Conservation (phyloP, 2,888 invertebrate genomes). For the Drosophila nigricruria region DNA sequence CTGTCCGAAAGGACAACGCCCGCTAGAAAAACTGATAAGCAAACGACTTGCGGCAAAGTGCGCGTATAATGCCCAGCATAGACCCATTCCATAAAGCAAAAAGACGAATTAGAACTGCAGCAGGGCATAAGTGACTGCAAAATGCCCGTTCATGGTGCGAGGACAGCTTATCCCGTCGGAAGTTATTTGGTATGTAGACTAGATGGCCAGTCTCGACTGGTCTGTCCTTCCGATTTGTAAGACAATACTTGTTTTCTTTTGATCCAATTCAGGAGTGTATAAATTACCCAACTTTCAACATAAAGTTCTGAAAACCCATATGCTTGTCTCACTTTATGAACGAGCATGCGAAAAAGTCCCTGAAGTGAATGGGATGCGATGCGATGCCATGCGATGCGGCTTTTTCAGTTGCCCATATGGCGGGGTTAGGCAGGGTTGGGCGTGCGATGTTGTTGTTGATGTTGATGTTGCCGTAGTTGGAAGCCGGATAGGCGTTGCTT, state of each 20-base stretch:
- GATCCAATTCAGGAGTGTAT: too few species aligned
- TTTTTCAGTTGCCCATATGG: slow-evolving; percentile 46
- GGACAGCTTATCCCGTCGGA: neutral
- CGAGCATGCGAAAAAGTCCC: slow-evolving; percentile 12
- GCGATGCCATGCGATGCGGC: slow-evolving; percentile 35
- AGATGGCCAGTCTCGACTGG: too few species aligned
- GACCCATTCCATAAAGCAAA: slow-evolving; percentile 19
- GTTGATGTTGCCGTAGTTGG: slow-evolving; percentile 14
- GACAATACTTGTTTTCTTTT: too few species aligned
- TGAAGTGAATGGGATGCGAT: slow-evolving; percentile 31
- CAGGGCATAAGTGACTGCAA: neutral
- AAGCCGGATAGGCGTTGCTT: slow-evolving; percentile 56
- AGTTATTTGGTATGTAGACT: neutral
- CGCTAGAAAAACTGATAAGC: slow-evolving; percentile 74
- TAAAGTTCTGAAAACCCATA: neutral
- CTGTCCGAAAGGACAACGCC: slow-evolving; percentile 51
- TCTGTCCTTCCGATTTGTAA: too few species aligned
- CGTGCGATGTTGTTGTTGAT: slow-evolving; percentile 11
- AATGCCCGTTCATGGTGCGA: neutral
- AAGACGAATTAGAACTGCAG: neutral
- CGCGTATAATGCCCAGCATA: slow-evolving; percentile 61
- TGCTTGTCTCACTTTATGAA: neutral
- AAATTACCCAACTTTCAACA: neutral
- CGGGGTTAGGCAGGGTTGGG: slow-evolving; percentile 9
- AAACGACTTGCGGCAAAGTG: slow-evolving; percentile 81